Conservation (phyloP, 2,888 invertebrate genomes). For the Agonopterix heracliana region DNA sequence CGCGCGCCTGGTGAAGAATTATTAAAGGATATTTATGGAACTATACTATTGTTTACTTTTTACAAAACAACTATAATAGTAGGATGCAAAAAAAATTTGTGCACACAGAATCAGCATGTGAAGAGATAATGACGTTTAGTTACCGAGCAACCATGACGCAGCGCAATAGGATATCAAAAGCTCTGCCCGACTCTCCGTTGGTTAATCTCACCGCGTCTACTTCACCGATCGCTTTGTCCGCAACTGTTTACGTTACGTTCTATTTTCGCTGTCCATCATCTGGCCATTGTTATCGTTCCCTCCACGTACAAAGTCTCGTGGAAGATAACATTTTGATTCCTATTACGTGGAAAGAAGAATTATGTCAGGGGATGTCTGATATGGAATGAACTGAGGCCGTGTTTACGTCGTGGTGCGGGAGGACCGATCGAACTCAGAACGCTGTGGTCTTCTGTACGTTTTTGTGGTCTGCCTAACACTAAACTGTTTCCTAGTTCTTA, state of each 20-base stretch:
- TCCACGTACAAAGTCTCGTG: too few relatives aligned
- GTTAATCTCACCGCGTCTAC: constrained; percentile 47
- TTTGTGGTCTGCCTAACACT: constrained; percentile 23
- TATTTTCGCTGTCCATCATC: constrained; percentile 74
- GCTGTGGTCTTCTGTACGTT: constrained; percentile 41
- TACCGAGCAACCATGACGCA: constrained; percentile 25
- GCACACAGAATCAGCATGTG: too few relatives aligned
- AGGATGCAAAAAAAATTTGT: too few relatives aligned
- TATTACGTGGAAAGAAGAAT: too few relatives aligned
- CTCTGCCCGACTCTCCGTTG: constrained; percentile 29
- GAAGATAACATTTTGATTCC: too few relatives aligned
- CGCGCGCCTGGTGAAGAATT: too few relatives aligned
- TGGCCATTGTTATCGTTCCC: constrained; percentile 60
- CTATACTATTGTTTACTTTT: too few relatives aligned
- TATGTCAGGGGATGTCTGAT: too few relatives aligned
- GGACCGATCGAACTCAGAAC: constrained; percentile 33
- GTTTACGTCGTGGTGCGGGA: constrained; percentile 47
- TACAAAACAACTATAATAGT: too few relatives aligned
- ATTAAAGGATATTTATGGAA: too few relatives aligned
- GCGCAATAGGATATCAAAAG: constrained; percentile 38
- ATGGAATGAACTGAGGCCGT: constrained; percentile 14
- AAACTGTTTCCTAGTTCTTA: too few relatives aligned
- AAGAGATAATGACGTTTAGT: constrained; percentile 4
- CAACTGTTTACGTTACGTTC: constrained; percentile 67
- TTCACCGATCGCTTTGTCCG: constrained; percentile 57